These are phyloP conservation scores for Semaprochilodus insignis DNA, from an alignment of 2,797 vertebrate genomes.

Conservation along the genomic window DNA sequence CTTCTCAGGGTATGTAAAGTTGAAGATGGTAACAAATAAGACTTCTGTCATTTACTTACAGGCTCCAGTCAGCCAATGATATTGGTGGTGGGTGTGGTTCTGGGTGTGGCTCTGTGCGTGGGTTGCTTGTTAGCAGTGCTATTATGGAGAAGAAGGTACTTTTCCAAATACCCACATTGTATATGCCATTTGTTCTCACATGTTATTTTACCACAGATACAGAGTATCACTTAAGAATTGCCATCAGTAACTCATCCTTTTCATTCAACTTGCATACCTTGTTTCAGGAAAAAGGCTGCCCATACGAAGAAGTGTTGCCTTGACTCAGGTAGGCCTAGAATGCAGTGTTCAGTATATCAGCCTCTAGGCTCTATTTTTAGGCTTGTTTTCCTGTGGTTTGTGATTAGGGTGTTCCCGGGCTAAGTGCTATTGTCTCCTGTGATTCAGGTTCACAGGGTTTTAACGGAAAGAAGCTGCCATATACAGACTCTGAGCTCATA, in stretches of 20 bases:
- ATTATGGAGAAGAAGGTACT: conserved; percentile 84
- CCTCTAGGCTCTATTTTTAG: conserved; percentile 17
- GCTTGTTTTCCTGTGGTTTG: neutral
- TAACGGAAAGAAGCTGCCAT: conserved; percentile 72
- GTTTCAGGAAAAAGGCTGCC: conserved; percentile 74
- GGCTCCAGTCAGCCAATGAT: conserved; percentile 77
- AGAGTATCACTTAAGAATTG: neutral
- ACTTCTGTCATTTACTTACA: conserved; percentile 55
- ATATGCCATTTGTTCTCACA: neutral
- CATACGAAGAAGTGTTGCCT: conserved; percentile 76
- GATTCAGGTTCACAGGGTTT: conserved; percentile 69
- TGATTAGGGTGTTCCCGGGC: conserved; percentile 18
- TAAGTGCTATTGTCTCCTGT: conserved; percentile 39
- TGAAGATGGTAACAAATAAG: conserved; percentile 17
- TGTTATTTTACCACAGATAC: neutral
- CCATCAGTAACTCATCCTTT: neutral
- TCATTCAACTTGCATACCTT: neutral
- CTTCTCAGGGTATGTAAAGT: neutral
- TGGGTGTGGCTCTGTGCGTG: conserved; percentile 79
- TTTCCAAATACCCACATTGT: neutral
- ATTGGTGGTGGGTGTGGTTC: conserved; percentile 79
- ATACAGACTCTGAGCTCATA: conserved; percentile 70
- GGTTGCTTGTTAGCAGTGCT: conserved; percentile 81
- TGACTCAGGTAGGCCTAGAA: conserved; percentile 72
- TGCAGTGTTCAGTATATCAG: neutral